These are phyloP conservation scores for Cavia aperea DNA, from an alignment of 2,113 vertebrate species.

Conservation along the genomic window DNA sequence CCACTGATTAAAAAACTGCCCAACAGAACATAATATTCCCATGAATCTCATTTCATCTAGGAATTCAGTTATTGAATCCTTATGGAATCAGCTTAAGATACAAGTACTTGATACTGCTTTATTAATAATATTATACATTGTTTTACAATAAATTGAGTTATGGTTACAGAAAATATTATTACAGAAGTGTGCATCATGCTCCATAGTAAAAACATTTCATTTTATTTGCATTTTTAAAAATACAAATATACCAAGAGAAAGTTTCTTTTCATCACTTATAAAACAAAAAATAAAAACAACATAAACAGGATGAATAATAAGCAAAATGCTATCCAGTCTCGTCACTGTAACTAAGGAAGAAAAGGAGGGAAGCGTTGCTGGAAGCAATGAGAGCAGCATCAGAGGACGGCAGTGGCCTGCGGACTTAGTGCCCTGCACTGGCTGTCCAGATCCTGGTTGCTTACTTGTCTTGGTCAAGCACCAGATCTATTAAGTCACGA, in stretches of 20 bases:
- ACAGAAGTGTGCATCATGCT: background rate
- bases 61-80: conserved; percentile 20
- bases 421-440: background rate
- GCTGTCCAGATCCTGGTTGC: conserved; percentile 19
- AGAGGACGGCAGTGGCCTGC: conserved; percentile 30
- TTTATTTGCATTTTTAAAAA: background rate
- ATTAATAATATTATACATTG: conserved; percentile 20
- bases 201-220: background rate
- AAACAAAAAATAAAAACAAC: conserved; percentile 45
- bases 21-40: conserved; percentile 42
- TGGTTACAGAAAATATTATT: conserved; percentile 12
- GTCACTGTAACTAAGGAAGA: background rate
- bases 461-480: conserved; percentile 33
- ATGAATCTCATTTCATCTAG: conserved; percentile 20
- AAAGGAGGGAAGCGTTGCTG: background rate
- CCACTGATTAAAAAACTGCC: conserved; percentile 37
- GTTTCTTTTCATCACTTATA: conserved; percentile 31
- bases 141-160: conserved; percentile 15
- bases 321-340: conserved; percentile 27
- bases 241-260: background rate
- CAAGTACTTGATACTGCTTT: background rate
- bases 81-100: conserved; percentile 21
- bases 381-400: background rate
- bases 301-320: conserved; percentile 30
- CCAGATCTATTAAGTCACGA: background rate